phyloP scores from a whole-genome alignment of 1,140 invertebrate genomes.

The Coenobita brevimanus region DNA sequence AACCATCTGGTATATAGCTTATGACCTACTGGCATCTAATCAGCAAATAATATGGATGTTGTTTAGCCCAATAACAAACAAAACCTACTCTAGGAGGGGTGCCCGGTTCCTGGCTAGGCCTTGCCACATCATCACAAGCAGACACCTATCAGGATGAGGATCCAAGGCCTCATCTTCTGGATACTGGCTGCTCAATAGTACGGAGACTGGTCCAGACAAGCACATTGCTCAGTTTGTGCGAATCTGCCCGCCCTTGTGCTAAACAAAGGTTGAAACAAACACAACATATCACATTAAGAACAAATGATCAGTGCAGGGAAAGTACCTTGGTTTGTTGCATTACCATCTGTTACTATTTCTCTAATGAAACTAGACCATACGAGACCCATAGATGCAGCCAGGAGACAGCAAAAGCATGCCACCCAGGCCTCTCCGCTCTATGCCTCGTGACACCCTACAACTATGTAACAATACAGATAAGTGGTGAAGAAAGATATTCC shows the following conservation, averaged over 20 bases:
- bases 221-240: conserved; percentile 61
- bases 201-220: conserved; percentile 42
- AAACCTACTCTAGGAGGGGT: conserved; percentile 49
- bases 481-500: conserved; percentile 65
- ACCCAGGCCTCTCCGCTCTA: conserved; percentile 31
- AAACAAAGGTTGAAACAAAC: conserved; percentile 54
- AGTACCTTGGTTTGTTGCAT: conserved; percentile 61
- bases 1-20: conserved; percentile 46
- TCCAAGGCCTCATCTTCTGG: conserved; percentile 23
- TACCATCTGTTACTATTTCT: conserved; percentile 53
- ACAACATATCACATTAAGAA: conserved; percentile 62
- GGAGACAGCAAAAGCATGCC: conserved; percentile 43
- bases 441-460: conserved; percentile 50
- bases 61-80: conserved; percentile 21
- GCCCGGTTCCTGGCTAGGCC: conserved; percentile 59
- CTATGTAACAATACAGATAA: conserved; percentile 62
- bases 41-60: conserved; percentile 42
- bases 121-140: conserved; percentile 35
- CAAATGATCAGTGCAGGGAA: conserved; percentile 63
- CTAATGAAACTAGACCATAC: conserved; percentile 65
- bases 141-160: conserved; percentile 27
- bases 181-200: conserved; percentile 29
- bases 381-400: conserved; percentile 61
- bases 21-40: conserved; percentile 49
- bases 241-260: conserved; percentile 62